phyloP scores from a whole-genome alignment of 2,113 vertebrate genomes.

The Diphyllodes magnificus region DNA sequence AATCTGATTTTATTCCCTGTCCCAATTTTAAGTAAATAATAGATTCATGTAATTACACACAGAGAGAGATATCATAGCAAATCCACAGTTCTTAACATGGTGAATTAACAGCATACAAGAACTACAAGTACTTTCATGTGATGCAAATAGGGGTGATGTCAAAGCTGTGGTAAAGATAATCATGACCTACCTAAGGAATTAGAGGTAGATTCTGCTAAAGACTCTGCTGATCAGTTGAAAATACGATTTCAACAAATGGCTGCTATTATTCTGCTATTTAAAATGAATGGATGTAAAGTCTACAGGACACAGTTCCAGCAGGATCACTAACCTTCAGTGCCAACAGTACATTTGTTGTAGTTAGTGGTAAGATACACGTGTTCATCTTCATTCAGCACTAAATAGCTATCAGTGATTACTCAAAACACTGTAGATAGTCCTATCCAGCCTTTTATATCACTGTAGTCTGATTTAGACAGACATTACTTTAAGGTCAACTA shows the following conservation, averaged over 20 bases:
- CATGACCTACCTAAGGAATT: background rate
- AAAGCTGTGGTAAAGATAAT: background rate
- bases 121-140: background rate
- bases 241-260: background rate
- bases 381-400: background rate
- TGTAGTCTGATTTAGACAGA: background rate
- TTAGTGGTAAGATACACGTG: background rate
- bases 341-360: background rate
- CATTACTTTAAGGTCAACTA: background rate
- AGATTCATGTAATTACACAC: background rate
- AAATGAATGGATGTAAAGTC: background rate
- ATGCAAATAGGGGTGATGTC: background rate
- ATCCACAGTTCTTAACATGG: background rate
- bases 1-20: background rate
- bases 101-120: background rate
- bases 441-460: background rate
- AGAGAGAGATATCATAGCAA: fast-evolving
- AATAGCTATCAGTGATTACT: background rate
- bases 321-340: background rate
- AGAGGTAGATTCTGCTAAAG: background rate
- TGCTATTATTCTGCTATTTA: background rate
- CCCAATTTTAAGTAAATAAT: background rate
- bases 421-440: background rate
- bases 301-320: background rate
- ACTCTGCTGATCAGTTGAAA: background rate